Evolutionary conservation across 2,113 vertebrate species (phyloP), one percentile per base, ranked within the genome.

Genomic region (Sebastes fasciatus): DNA sequence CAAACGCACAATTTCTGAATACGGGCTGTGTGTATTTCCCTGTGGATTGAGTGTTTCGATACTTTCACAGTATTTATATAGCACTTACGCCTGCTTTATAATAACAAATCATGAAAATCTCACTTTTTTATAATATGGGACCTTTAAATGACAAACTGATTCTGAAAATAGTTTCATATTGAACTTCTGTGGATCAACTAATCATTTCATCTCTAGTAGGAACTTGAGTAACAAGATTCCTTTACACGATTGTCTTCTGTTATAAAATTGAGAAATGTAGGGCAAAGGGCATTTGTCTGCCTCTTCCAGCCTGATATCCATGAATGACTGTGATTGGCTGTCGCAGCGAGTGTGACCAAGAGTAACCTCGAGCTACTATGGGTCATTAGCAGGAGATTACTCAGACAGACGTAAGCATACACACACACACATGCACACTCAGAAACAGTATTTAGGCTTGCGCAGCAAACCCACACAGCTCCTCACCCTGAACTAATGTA

Each of bases 321-420:
- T 23, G 16, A 57, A 19, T 34, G 12, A 34, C 65, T 46, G 68
- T 43, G 68, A 88, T 80, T 89, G 88, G 82, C 73, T 85, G 42
- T 16, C 43, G 42, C 5, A 34, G 3, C 4, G 7, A 79, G 46
- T 66, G 64, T 80, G 85, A 72, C 88, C 88, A 46, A 42, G 42
- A 88, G 83, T 91, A 91, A 92, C 89, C 86, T 73, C 80, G 10
- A 84, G 86, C 64, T 79, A 86, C 83, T 90, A 79, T 19, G 11
- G 85, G 87, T 91, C 84, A 88, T 89, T 86, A 89, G 83, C 74
- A 83, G 83, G 54, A 74, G 87, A 91, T 91, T 89, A 92, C 77
- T 5, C 66, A 46, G 63, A 26, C 51, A 51, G 13, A 48, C 52
- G 9, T n/a, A 42, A 43, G 62, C 62, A 19, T 13, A 46, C 62